phyloP scores from a whole-genome alignment of 2,888 invertebrate genomes.

The Frankliniella intonsa region DNA sequence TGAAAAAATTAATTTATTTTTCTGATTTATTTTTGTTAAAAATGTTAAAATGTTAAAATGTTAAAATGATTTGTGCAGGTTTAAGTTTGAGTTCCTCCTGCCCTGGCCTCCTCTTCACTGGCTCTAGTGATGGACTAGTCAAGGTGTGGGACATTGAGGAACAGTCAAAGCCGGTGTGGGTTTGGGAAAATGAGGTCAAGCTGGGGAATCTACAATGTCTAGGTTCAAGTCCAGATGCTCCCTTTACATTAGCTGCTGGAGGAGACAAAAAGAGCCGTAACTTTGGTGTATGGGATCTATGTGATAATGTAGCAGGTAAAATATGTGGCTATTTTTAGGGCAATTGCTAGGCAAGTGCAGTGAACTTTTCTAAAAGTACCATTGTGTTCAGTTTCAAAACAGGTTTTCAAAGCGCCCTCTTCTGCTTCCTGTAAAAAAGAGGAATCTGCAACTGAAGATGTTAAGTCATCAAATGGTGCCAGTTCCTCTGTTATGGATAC shows the following conservation, averaged over 20 bases:
- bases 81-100: constrained; percentile 66
- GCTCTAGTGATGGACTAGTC: constrained; percentile 72
- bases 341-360: too few relatives aligned
- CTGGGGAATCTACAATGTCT: constrained; percentile 71
- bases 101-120: constrained; percentile 70
- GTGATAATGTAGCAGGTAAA: not conserved
- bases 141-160: constrained; percentile 73
- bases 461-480: not conserved
- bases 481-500: not conserved
- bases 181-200: constrained; percentile 54
- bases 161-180: constrained; percentile 44
- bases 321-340: not conserved
- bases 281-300: constrained; percentile 63
- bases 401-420: constrained; percentile 9
- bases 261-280: constrained; percentile 78
- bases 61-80: constrained; percentile 55
- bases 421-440: not conserved
- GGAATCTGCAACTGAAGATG: not conserved
- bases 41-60: too few relatives aligned
- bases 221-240: constrained; percentile 73
- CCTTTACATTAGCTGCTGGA: constrained; percentile 74
- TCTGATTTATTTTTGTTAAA: constrained; percentile 36
- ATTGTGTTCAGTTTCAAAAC: not conserved
- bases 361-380: not conserved
- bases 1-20: constrained; percentile 28